A percentile compares a stretch with the other conserved stretches of the same genome.
These are phyloP conservation scores for Mythimna albipuncta DNA, from an alignment of 2,888 invertebrate genomes.

Conservation along the genomic window DNA sequence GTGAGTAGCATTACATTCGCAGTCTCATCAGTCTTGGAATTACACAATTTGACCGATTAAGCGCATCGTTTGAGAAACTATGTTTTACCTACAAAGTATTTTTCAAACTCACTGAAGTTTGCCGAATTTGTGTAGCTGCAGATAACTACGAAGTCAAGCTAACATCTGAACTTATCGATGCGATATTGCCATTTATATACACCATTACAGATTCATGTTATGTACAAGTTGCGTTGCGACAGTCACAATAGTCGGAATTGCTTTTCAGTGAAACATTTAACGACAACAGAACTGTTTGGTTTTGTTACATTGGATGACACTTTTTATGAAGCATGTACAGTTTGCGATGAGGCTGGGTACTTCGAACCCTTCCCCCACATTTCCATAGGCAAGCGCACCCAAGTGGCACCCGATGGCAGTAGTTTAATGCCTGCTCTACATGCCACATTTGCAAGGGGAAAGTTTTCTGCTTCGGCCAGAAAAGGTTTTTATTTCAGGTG, in stretches of 20 bases:
- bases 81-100: conserved; percentile 34
- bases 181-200: conserved; percentile 53
- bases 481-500: conserved; percentile 1
- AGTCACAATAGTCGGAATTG: not conserved
- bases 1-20: conserved; percentile 71
- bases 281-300: conserved; percentile 2
- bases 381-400: conserved; percentile 7
- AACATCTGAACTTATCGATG: conserved; percentile 37
- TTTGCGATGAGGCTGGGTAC: conserved; percentile 12
- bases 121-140: conserved; percentile 24
- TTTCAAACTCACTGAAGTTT: conserved; percentile 33
- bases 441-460: conserved; percentile 29
- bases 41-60: conserved; percentile 78
- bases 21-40: conserved; percentile 82
- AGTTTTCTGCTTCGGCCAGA: conserved; percentile 1
- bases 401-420: conserved; percentile 37
- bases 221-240: conserved; percentile 38
- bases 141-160: conserved; percentile 13
- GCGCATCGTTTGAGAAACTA: conserved; percentile 40
- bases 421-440: conserved; percentile 37
- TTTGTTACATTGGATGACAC: conserved; percentile 19
- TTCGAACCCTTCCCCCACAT: conserved; percentile 28
- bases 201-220: conserved; percentile 39
- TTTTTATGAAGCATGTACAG: conserved; percentile 17
- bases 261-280: conserved; percentile 8